Evolutionary conservation across 2,113 vertebrate genomes (phyloP).

Genomic region (Symphodus melops): DNA sequence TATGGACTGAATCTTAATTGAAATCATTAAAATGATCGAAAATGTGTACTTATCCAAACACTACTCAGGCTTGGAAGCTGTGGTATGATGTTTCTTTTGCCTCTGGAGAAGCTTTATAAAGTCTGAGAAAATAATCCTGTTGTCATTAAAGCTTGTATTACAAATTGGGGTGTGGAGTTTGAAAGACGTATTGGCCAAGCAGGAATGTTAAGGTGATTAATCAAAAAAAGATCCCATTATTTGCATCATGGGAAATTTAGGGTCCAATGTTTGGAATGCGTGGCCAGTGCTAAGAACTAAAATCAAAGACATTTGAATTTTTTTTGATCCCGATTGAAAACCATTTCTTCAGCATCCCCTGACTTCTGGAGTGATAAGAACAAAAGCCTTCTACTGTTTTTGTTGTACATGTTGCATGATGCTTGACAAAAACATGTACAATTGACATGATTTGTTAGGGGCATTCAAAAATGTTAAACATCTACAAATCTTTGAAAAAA

Average conservation of each 20-base stretch:
- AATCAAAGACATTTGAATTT: background rate
- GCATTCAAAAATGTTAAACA: too few species aligned
- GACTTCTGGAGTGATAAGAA: too few species aligned
- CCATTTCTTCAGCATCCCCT: too few species aligned
- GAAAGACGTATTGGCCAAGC: background rate
- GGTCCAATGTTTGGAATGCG: background rate
- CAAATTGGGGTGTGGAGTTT: background rate
- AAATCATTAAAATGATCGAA: too few species aligned
- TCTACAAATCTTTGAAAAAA: too few species aligned
- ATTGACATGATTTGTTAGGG: too few species aligned
- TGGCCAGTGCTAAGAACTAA: background rate
- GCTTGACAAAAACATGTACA: too few species aligned
- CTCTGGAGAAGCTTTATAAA: background rate
- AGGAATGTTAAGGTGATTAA: background rate
- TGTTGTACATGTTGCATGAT: too few species aligned
- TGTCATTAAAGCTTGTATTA: conserved; percentile 3
- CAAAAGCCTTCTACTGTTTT: too few species aligned
- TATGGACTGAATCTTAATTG: too few species aligned
- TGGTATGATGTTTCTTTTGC: background rate
- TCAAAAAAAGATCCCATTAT: background rate
- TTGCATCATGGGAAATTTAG: conserved; percentile 7
- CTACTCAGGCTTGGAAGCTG: background rate
- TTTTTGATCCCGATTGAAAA: too few species aligned
- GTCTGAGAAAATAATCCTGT: background rate
- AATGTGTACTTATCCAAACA: background rate